Base-by-base conservation (phyloP, 1,140 invertebrate genomes). In the Maconellicoccus hirsutus region DNA sequence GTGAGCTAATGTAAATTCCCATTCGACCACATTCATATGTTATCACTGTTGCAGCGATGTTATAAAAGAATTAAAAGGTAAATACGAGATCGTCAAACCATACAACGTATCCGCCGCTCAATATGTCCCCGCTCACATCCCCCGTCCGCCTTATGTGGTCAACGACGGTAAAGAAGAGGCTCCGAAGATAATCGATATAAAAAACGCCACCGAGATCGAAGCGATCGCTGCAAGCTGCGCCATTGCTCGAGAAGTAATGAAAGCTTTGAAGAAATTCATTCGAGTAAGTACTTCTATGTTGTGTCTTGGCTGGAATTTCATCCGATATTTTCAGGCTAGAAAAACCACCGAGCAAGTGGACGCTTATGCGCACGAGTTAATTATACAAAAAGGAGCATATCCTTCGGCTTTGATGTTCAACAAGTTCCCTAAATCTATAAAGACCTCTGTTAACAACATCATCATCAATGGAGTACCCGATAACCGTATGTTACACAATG, bases 381-480 rank as follows among this genome's bases (percentile, higher is more conserved):
- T 91, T 63, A 82, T 89, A 73, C 80, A 84, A 75, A 85, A 87
- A 72, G 82, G 81, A 38, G 92, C 90, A 7, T 97, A 96, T 82
- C 96, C 96, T 27, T 97, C 94, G 42, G 91, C 94, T 0, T 81
- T 97, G 12, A 85, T 88, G 77, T 97, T 96, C 78, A 84, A 82
- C 71, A 86, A 87, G 1, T 98, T 91, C 79, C 93, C 93, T 25
- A 97, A 97, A 78, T 96, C 94, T 72, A 84, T 96, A 6, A 98
- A 94, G 79, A 98, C 94, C 1, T 96, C 94, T 70, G 86, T 98
- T 0, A 98, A 98, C 78, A 96, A 98, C 81, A 89, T 97, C 8
- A 90, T 87, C 23, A 94, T 92, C 76, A 95, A 98, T 83, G 95
- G 94, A 23, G 96, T 98, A 76, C 96, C 96, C 6, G 94, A 97